phyloP scores from a whole-genome alignment of 2,797 vertebrate genomes.

The Leptodactylus fallax region DNA sequence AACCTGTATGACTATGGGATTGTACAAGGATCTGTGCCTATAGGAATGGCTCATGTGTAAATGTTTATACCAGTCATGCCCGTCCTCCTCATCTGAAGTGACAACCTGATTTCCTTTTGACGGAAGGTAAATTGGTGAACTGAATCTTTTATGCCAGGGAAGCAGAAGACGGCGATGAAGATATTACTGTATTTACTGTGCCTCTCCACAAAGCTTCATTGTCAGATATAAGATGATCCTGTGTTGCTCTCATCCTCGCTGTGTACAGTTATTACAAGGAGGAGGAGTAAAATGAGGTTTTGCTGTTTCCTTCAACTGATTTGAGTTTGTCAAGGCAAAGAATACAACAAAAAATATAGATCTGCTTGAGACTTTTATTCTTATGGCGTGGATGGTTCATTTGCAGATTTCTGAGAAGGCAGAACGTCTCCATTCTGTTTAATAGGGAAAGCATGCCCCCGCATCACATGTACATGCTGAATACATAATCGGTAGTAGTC shows the following conservation, averaged over 20 bases:
- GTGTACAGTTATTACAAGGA: neutral
- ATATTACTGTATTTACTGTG: conserved; percentile 67
- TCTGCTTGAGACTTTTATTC: neutral
- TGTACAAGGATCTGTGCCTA: no score
- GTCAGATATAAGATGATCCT: conserved; percentile 69
- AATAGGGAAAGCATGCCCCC: neutral
- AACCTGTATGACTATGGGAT: neutral
- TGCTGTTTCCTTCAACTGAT: neutral
- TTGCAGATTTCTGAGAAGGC: neutral
- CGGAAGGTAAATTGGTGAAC: conserved; percentile 64
- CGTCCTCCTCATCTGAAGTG: conserved; percentile 69
- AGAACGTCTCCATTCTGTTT: neutral
- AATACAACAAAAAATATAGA: neutral
- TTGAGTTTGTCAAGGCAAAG: neutral
- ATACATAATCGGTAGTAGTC: neutral
- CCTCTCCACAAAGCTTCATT: conserved; percentile 67
- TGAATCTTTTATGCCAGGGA: conserved; percentile 66
- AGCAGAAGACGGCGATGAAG: conserved; percentile 67
- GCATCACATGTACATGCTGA: neutral
- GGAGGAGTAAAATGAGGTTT: neutral
- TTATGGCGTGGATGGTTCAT: neutral
- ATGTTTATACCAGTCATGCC: conserved; percentile 67
- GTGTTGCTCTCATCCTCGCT: neutral
- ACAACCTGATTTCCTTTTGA: conserved; percentile 75
- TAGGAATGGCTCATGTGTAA: neutral